Evolutionary conservation across 2,113 vertebrate species (phyloP), one percentile per base, ranked within the genome.

Genomic region (Myrmecophaga tridactyla): DNA sequence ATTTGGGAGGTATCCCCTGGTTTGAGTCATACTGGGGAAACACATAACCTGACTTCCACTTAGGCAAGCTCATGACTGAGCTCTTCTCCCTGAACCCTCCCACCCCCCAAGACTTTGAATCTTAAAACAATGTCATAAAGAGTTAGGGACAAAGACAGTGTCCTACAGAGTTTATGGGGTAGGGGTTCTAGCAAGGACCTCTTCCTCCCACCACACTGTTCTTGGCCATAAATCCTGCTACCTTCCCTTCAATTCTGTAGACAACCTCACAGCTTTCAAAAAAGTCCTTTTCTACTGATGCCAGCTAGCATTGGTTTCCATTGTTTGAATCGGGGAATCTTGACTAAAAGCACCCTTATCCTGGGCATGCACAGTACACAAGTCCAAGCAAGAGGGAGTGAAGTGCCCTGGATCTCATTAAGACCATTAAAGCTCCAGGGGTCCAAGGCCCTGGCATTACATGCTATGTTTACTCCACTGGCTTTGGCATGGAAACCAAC

Each of bases 321-420:
- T 41, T 90, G 70, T 82, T 75, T 87, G n/a, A 95, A 72, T 70
- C 27, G 86, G 85, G 84, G 89, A 73, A 89, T 17, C 41, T 65
- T 76, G 31, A 80, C 51, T 96, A 36, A 90, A 87, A 96, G 80
- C 21, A n/a, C 62, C 41, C 46, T 51, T n/a, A 58, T 62, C 58
- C 60, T 46, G 72, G 60, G 67, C 72, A 25, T 67, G 43, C 39
- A 78, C 56, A 84, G 10, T 21, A 56, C 25, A 80, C 23, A 60
- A 67, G 46, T 88, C 67, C 87, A 90, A 90, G 23, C 11, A 84
- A 93, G 46, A 72, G 70, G 43, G 25, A 17, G 58, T 23, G 65
- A 72, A 14, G 7, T 90, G 18, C 25, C 75, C 60, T 15, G 25
- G n/a, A 39, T 34, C 25, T 94, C 53, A 21, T 27, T 6, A 89